Evolutionary conservation across 1,140 invertebrate genomes (phyloP).

Genomic region (Carposina sasakii): DNA sequence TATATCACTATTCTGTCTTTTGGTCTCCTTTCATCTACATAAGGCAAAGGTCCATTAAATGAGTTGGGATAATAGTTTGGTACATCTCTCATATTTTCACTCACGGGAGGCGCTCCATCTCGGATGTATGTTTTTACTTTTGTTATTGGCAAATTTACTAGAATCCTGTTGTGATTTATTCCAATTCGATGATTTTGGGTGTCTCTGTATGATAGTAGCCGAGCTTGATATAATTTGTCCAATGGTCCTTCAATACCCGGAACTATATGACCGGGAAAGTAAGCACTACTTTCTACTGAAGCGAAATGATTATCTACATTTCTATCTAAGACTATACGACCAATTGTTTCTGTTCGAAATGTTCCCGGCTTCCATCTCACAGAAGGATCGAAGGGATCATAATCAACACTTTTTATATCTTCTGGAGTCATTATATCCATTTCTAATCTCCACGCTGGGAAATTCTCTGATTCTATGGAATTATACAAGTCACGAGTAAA

Average conservation of each 20-base stretch:
- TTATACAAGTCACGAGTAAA: slow-evolving; percentile 80
- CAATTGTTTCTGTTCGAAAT: slow-evolving; percentile 86
- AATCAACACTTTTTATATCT: slow-evolving; percentile 58
- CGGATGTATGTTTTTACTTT: slow-evolving; percentile 38
- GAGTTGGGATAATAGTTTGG: slow-evolving; percentile 96
- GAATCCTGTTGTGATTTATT: slow-evolving; percentile 85
- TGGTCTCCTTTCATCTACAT: slow-evolving; percentile 51
- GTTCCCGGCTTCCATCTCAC: slow-evolving; percentile 86
- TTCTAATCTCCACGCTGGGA: slow-evolving; percentile 72
- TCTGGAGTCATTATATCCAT: slow-evolving; percentile 67
- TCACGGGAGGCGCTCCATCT: slow-evolving; percentile 81
- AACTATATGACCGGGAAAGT: slow-evolving; percentile 85
- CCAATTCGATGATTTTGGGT: slow-evolving; percentile 89
- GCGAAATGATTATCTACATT: slow-evolving; percentile 88
- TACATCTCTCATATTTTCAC: slow-evolving; percentile 79
- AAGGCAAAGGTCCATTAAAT: slow-evolving; percentile 82
- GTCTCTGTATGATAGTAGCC: slow-evolving; percentile 88
- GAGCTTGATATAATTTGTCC: slow-evolving; percentile 89
- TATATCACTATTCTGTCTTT: slow-evolving; percentile 39
- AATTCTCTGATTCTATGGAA: slow-evolving; percentile 73
- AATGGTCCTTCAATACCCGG: slow-evolving; percentile 86
- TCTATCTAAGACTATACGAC: slow-evolving; percentile 83
- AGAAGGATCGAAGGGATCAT: slow-evolving; percentile 77
- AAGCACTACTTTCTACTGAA: slow-evolving; percentile 89
- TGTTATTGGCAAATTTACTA: slow-evolving; percentile 89